These are phyloP conservation scores for Brachionus asplanchnoidis DNA, from an alignment of 1,140 invertebrate species.

Conservation along the genomic window DNA sequence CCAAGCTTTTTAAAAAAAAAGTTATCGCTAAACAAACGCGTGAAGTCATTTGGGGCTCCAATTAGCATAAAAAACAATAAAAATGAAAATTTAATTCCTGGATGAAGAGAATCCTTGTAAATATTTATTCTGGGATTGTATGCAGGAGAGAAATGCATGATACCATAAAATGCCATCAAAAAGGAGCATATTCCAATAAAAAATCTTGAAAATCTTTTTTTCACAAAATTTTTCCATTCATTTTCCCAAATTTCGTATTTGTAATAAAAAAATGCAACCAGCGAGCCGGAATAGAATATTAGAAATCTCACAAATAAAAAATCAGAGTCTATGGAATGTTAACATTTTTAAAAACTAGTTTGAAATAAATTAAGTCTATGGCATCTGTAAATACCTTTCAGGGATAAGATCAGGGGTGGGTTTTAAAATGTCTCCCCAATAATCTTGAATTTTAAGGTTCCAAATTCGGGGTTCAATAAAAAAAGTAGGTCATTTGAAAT, in stretches of 20 bases:
- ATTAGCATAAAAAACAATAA: conserved; percentile 5
- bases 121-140: background rate
- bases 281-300: background rate
- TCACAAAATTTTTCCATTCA: background rate
- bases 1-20: conserved; percentile 26
- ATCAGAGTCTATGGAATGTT: too few relatives aligned
- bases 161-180: background rate
- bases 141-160: background rate
- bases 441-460: too few relatives aligned
- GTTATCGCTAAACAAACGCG: background rate
- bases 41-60: background rate
- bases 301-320: background rate
- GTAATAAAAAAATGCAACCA: background rate
- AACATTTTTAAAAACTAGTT: too few relatives aligned
- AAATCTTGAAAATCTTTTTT: background rate
- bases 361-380: too few relatives aligned
- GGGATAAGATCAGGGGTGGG: too few relatives aligned
- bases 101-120: background rate
- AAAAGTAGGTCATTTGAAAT: too few relatives aligned
- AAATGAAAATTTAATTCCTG: background rate
- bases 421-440: too few relatives aligned
- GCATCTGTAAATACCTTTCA: too few relatives aligned
- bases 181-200: background rate
- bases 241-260: background rate
- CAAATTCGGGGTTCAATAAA: too few relatives aligned